A percentile compares a stretch with the other conserved stretches of the same genome.
Conservation (phyloP, 2,113 vertebrate genomes). For the Aphyosemion australe region DNA sequence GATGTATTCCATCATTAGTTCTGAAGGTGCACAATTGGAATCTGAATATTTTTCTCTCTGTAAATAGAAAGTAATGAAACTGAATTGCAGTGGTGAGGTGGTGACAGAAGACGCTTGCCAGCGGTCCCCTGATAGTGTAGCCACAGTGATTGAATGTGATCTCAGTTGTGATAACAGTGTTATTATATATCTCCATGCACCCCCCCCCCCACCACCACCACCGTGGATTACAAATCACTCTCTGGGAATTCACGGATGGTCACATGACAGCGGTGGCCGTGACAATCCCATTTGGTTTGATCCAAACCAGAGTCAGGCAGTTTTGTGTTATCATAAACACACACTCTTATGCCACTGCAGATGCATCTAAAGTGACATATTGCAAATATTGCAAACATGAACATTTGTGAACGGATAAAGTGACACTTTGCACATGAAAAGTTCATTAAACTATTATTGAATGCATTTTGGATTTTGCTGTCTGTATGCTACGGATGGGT, state of each 20-base stretch:
- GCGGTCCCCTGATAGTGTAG: constrained; percentile 47
- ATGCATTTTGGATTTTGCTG: no score
- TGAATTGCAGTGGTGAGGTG: constrained; percentile 45
- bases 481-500: no score
- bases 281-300: constrained; percentile 5
- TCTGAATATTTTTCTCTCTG: constrained; percentile 18
- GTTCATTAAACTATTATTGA: no score
- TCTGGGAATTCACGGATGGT: constrained; percentile 23
- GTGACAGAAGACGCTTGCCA: constrained; percentile 45
- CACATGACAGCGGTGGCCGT: constrained; percentile 2
- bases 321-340: constrained; percentile 12
- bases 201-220: neutral
- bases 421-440: no score
- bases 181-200: constrained; percentile 45
- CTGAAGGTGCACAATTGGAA: constrained; percentile 39
- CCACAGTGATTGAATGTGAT: constrained; percentile 54
- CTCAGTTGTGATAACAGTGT: constrained; percentile 44
- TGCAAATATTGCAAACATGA: no score
- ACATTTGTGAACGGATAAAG: no score
- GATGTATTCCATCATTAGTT: constrained; percentile 19
- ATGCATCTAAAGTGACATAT: no score
- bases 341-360: no score
- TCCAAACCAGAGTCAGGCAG: constrained; percentile 11
- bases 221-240: constrained; percentile 29
- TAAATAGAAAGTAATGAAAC: constrained; percentile 54